Evolutionary conservation across 2,888 invertebrate genomes (phyloP).

Genomic region (Polia nebulosa): DNA sequence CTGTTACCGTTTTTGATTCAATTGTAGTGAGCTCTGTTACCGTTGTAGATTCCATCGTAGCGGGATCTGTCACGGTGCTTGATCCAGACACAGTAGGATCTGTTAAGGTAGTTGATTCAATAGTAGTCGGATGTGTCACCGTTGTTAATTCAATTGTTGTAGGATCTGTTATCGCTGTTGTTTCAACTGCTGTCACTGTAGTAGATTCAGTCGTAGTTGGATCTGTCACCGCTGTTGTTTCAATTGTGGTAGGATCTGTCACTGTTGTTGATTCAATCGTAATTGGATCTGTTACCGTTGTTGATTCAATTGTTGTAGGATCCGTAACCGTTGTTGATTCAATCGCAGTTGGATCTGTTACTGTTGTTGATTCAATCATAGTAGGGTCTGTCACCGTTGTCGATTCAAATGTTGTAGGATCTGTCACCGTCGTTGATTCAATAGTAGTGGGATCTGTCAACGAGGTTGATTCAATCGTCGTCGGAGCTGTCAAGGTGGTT

Average conservation of each 20-base stretch:
- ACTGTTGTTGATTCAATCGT: conserved; percentile 6
- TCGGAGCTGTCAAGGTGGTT: not conserved
- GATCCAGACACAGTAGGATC: not conserved
- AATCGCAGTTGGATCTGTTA: not conserved
- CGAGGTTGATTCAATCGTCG: not conserved
- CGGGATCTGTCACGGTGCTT: not conserved
- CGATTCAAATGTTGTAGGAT: not conserved
- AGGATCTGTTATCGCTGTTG: not conserved
- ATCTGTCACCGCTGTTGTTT: not conserved
- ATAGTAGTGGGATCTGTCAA: not conserved
- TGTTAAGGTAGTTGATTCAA: not conserved
- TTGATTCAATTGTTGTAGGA: not conserved
- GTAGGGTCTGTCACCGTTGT: not conserved
- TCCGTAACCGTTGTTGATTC: not conserved
- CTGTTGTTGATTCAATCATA: not conserved
- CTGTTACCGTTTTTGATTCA: conserved; percentile 7
- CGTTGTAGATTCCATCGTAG: conserved; percentile 6
- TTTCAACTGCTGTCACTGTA: not conserved
- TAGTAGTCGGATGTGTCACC: not conserved
- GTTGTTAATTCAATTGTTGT: not conserved
- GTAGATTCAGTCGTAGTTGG: conserved; percentile 12
- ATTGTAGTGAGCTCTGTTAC: not conserved
- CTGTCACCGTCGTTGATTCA: conserved; percentile 2
- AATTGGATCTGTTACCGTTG: conserved; percentile 10
- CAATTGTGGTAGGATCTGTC: not conserved